Base-by-base conservation (phyloP, 2,888 invertebrate genomes). In the Saturnia pavonia region DNA sequence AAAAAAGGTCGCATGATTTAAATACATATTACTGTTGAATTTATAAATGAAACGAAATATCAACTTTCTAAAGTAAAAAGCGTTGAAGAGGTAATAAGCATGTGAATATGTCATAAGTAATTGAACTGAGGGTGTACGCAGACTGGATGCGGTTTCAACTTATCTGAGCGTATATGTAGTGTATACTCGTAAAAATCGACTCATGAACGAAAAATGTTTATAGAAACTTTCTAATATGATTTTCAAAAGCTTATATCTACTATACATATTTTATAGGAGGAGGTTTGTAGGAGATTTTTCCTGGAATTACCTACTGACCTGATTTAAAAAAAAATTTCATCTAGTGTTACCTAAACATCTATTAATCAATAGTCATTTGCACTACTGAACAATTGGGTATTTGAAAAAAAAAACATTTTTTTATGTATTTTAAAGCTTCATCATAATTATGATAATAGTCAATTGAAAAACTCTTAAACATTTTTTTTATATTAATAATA, bases 41-140 rank as follows among this genome's bases (percentile, higher is more conserved):
- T 66, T 51, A 70, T 66, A 43, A 57, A n/a, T 14, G 16, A 27
- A 65, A 69, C 8, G 25, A 27, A 60, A 42, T 43, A 22, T 69
- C 19, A 8, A 60, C 14, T 60, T 4, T 7, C 4, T 27, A 60
- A 60, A 60, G 57, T 25, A 25, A 57, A 11, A 57, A 25, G 25
- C 12, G 14, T 27, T 25, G 25, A 25, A 57, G 11, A 14, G 4
- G 25, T 25, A 57, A 57, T 57, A 57, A 25, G 25, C 25, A 57
- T 57, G 25, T 25, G 3, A 57, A 57, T 25, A 25, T 60, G 7
- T 11, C 12, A 27, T 60, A 27, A 25, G 14, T 60, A 27, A 60
- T 60, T 60, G 57, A 60, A 27, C 16, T 60, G 57, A 1, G 27
- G 4, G 25, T 25, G 27, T 27, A 27, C 25, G 57, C 25, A 27